Conservation (phyloP, 2,797 vertebrate species). For the Phalloptychus januarius region DNA sequence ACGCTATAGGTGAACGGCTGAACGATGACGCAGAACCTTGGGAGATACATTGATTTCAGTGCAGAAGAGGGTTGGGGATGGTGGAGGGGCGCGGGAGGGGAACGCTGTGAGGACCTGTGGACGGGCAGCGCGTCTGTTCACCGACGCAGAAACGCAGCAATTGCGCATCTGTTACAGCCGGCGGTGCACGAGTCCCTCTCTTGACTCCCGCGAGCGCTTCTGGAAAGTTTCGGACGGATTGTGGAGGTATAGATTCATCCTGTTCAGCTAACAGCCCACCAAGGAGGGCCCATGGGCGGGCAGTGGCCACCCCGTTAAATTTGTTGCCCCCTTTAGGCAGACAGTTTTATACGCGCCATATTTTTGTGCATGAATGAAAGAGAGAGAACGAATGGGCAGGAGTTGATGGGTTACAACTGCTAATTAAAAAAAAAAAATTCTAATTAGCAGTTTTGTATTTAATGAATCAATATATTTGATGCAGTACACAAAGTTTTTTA, state of each 20-base stretch:
- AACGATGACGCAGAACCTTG: constrained; percentile 41
- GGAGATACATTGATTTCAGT: constrained; percentile 49
- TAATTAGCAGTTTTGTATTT: not conserved
- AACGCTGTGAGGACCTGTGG: constrained; percentile 66
- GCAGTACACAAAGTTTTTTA: not conserved
- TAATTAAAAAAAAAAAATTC: not conserved
- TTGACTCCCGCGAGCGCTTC: not conserved
- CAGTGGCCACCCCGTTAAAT: not conserved
- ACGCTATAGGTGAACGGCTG: constrained; percentile 23
- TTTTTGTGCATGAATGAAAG: not conserved
- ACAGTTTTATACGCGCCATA: not conserved
- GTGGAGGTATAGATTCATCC: not conserved
- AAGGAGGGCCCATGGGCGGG: not conserved
- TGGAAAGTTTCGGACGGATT: not conserved
- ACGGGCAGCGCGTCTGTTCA: constrained; percentile 41
- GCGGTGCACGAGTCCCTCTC: constrained; percentile 20
- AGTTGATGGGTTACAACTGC: not conserved
- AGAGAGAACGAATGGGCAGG: not conserved
- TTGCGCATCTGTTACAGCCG: constrained; percentile 17
- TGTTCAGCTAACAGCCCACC: not conserved
- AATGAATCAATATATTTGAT: not conserved
- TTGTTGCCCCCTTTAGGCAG: not conserved
- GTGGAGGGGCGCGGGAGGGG: no score
- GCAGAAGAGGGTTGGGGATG: constrained; percentile 15
- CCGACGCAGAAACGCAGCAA: constrained; percentile 15